Evolutionary conservation across 2,888 invertebrate genomes (phyloP), one percentile per base, ranked within the genome.

Genomic region (Torymus auratus): DNA sequence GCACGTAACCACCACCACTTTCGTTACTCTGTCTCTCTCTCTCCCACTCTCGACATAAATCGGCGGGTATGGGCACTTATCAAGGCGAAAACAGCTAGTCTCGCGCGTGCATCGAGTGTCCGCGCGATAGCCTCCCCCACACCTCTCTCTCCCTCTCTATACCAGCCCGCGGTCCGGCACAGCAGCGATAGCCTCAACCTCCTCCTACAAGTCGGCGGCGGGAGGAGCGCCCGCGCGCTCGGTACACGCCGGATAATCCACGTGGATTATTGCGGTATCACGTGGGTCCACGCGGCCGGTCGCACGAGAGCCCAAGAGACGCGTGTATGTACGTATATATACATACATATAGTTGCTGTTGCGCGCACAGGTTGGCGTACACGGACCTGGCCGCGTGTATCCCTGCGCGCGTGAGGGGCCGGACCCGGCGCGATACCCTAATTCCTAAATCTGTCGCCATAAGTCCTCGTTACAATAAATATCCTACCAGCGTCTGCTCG

Each of bases 401-500:
- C 86, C 85, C 82, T 17, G 50, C n/a, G 12, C 12, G 60, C 0
- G 65, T n/a, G 53, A 20, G 67, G 41, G 52, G 23, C 64, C 68
- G 53, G 62, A n/a, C 53, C 71, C 41, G 87, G 87, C 87, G 88
- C 88, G 90, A 91, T 91, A 91, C 90, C 91, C 91, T 91, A 91
- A 91, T 91, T 91, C 91, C 91, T 89, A 91, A 91, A 90, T 91
- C 91, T 91, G 91, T 91, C 91, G 91, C 91, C 91, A 91, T 91
- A 90, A 90, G 90, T 91, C 90, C 90, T 90, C 88, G 91, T 91
- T 91, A 91, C 90, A 88, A 91, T 91, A 91, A 91, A 91, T 91
- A 91, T 89, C 90, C 89, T 86, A 84, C 85, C 85, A 85, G 84
- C 86, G 86, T 86, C 86, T 85, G 86, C 41, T 41, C 41, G 41